Evolutionary conservation across 2,113 vertebrate species (phyloP), one percentile per base, ranked within the genome.

Genomic region (Rhea americana): DNA sequence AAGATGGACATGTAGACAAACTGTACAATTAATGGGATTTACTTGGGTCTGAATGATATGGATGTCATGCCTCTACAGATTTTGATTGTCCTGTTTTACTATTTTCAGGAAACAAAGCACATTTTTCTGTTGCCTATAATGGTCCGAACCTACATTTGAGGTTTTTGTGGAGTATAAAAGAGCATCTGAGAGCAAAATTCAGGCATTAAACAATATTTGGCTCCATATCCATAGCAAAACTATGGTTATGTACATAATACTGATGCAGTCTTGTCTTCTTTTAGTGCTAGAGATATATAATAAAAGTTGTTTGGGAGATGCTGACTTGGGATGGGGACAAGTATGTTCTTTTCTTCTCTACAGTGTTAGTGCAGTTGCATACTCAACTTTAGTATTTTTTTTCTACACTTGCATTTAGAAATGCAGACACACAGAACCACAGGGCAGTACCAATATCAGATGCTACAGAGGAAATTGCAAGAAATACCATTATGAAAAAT

Each of bases 241-340:
- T 84, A 56, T 76, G 76, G 85, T 88, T 90, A 89, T 73, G 37
- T 70, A 80, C 59, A 55, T 82, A 89, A 79, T 59, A 82, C 45
- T 87, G 50, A 55, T 80, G 62, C 53, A 66, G 24, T 76, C 65
- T 37, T 76, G 61, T 26, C 30, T 53, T 50, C 83, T 93, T 93
- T 79, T 59, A 75, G 65, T 91, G 86, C 83, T 73, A 94, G 87
- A 89, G 21, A 72, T 53, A 58, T 20, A 53, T 47, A 41, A 82
- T 88, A 90, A 95, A 94, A 83, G 74, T 72, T 93, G 73, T 91
- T 79, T 90, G 80, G 53, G 88, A 88, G 85, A 88, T 82, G 56
- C 48, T 93, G 93, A 35, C 53, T 86, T 85, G 78, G 70, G 45
- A 92, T 68, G 53, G 28, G 28, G 30, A 78, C 51, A 17, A 22